Conservation (phyloP, 2,888 invertebrate genomes). For the Watsonalla binaria region DNA sequence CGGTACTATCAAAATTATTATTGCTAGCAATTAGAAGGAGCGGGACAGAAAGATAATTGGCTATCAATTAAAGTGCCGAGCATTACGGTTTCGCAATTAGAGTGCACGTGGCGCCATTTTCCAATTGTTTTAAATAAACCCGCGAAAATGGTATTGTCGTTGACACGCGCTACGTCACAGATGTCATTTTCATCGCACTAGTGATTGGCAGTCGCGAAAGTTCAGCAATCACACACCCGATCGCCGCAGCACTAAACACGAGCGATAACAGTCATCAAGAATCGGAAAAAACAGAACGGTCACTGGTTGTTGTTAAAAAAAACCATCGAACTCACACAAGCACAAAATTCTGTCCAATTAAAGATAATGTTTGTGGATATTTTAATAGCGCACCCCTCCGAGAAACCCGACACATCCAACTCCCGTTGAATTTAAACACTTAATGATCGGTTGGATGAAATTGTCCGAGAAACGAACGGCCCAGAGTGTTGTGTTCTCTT, state of each 20-base stretch:
- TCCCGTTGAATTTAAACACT: constrained; percentile 78
- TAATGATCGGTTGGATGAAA: constrained; percentile 78
- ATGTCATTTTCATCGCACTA: constrained; percentile 63
- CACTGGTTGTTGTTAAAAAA: constrained; percentile 62
- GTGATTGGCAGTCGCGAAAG: constrained; percentile 26
- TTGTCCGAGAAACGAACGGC: constrained; percentile 76
- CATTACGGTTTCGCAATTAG: constrained; percentile 58
- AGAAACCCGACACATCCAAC: constrained; percentile 78
- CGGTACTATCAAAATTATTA: constrained; percentile 48
- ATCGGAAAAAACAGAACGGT: constrained; percentile 68
- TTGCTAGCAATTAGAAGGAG: constrained; percentile 57
- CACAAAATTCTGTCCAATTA: constrained; percentile 77
- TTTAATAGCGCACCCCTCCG: constrained; percentile 78
- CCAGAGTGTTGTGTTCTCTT: constrained; percentile 56
- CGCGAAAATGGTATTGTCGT: constrained; percentile 9
- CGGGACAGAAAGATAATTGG: constrained; percentile 61
- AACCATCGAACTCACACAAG: constrained; percentile 63
- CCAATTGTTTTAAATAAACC: constrained; percentile 31
- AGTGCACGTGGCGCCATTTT: constrained; percentile 67
- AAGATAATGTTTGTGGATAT: constrained; percentile 79
- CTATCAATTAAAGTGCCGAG: constrained; percentile 58
- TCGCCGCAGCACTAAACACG: constrained; percentile 61
- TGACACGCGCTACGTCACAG: constrained; percentile 55
- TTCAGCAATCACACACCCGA: constrained; percentile 40
- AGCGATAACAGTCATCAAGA: constrained; percentile 73